Evolutionary conservation across 2,797 vertebrate species (phyloP).

Genomic region (Leptodactylus fallax): DNA sequence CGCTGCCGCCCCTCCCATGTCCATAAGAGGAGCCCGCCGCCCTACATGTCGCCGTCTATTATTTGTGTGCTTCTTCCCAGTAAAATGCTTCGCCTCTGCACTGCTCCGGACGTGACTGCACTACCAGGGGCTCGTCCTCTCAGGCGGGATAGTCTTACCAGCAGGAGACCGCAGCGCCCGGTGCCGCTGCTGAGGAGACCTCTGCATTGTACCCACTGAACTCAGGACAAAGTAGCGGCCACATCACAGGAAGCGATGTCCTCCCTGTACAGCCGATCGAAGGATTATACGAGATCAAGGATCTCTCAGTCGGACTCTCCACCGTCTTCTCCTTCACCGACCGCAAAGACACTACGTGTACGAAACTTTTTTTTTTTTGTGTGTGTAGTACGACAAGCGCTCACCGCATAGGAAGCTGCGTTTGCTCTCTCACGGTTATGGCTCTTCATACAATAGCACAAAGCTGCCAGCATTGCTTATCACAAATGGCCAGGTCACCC

Average conservation of each 20-base stretch:
- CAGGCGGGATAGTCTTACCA: neutral
- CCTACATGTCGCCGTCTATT: conserved; percentile 56
- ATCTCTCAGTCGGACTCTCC: conserved; percentile 92
- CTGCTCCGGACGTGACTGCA: neutral
- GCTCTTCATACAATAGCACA: no score
- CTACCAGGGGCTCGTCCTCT: neutral
- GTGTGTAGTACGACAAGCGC: neutral
- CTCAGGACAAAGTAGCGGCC: no score
- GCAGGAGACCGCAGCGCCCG: no score
- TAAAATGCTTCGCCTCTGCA: conserved; percentile 26
- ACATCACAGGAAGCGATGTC: conserved; percentile 79
- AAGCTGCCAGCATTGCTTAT: no score
- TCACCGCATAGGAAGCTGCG: neutral
- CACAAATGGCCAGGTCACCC: neutral
- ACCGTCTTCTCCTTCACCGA: conserved; percentile 90
- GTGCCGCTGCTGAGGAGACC: neutral
- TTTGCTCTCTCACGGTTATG: neutral
- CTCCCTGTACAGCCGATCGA: conserved; percentile 87
- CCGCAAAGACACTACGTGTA: conserved; percentile 85
- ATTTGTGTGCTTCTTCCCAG: conserved; percentile 13
- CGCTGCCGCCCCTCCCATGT: conserved; percentile 11
- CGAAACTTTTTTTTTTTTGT: conserved; percentile 25
- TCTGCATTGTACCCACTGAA: no score
- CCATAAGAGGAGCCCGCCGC: conserved; percentile 37
- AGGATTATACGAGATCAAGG: conserved; percentile 90